Percentiles rank a stretch among this genome's conserved stretches.
These are phyloP conservation scores for Enteromius viviparus DNA, from an alignment of 2,797 vertebrate genomes.

Conservation along the genomic window DNA sequence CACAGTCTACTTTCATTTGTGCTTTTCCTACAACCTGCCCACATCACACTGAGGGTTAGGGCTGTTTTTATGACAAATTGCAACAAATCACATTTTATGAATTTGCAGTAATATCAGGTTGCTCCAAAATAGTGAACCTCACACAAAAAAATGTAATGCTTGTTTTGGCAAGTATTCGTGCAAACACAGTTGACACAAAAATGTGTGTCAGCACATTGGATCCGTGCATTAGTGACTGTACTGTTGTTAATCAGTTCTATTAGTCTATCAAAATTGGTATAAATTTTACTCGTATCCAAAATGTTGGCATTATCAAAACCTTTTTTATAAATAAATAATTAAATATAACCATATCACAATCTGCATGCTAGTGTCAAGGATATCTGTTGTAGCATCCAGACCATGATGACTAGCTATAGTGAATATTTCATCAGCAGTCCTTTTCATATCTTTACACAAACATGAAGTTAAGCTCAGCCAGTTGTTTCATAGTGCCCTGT, in stretches of 20 bases:
- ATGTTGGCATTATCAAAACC: not conserved
- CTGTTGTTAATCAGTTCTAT: not conserved
- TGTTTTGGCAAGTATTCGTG: not conserved
- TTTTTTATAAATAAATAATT: not conserved
- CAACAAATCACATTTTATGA: not conserved
- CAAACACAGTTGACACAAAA: not conserved
- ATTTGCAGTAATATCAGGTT: not conserved
- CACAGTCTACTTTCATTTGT: not conserved
- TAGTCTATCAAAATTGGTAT: not conserved
- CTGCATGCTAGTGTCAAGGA: not conserved
- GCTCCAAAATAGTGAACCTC: not conserved
- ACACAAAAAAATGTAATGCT: not conserved
- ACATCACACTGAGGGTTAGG: not conserved
- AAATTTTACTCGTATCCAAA: not conserved
- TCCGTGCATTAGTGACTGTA: not conserved
- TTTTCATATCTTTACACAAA: not conserved
- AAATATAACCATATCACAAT: not conserved
- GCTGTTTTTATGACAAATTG: not conserved
- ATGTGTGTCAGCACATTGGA: not conserved
- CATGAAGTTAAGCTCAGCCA: conserved; percentile 5
- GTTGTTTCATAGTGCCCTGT: conserved; percentile 61
- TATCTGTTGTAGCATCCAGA: not conserved
- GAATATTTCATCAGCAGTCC: not conserved
- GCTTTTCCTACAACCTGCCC: not conserved
- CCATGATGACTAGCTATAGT: not conserved